These are phyloP conservation scores for Sialia sialis DNA, from an alignment of 2,113 vertebrate genomes.

Conservation along the genomic window DNA sequence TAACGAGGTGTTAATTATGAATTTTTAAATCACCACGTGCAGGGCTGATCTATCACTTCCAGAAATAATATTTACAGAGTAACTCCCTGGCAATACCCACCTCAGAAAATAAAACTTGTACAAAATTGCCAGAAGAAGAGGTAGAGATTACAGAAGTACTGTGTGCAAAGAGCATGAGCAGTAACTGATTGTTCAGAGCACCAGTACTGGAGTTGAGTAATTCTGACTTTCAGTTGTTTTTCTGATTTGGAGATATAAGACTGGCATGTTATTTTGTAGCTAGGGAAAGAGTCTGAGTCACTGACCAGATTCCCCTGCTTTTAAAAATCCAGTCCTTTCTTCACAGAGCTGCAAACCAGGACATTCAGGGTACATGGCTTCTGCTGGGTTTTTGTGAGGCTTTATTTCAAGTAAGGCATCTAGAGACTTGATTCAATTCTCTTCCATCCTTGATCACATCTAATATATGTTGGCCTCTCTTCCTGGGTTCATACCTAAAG, in stretches of 20 bases:
- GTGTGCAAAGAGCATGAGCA: neutral
- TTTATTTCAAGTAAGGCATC: neutral
- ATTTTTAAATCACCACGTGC: neutral
- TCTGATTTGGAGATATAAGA: neutral
- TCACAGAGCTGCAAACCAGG: neutral
- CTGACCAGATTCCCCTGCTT: neutral
- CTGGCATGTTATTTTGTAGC: neutral
- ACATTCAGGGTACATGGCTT: neutral
- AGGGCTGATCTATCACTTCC: neutral
- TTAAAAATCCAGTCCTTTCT: neutral
- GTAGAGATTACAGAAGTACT: neutral
- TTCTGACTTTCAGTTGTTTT: neutral
- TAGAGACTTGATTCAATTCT: neutral
- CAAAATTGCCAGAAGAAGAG: neutral
- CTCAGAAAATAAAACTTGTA: slow-evolving; percentile 4
- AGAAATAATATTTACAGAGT: slow-evolving; percentile 42
- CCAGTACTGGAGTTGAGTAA: neutral
- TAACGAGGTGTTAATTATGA: slow-evolving; percentile 16
- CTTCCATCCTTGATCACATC: neutral
- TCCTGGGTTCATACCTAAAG: neutral
- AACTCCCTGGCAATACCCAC: slow-evolving; percentile 2
- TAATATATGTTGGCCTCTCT: neutral
- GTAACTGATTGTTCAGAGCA: neutral
- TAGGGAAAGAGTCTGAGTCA: neutral
- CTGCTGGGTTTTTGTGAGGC: neutral